These are phyloP conservation scores for Drosophila maculinotata DNA, from an alignment of 2,888 invertebrate species.

Conservation along the genomic window DNA sequence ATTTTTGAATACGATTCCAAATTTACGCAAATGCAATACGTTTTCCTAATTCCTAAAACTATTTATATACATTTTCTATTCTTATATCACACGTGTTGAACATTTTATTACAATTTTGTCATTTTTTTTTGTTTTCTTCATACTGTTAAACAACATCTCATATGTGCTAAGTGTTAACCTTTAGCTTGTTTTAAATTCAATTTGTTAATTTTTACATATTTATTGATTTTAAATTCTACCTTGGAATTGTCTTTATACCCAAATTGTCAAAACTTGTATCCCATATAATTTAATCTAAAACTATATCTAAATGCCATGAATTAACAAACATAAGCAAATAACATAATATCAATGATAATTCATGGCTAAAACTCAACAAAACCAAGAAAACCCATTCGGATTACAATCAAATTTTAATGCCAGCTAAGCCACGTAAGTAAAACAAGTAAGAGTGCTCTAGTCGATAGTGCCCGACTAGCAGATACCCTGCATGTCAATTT, in stretches of 20 bases:
- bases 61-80: slow-evolving; percentile 15
- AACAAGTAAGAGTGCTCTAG: no score
- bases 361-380: slow-evolving; percentile 22
- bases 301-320: slow-evolving; percentile 6
- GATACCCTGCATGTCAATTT: no score
- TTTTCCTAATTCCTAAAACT: slow-evolving; percentile 19
- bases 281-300: slow-evolving; percentile 2
- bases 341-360: slow-evolving; percentile 25
- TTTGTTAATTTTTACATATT: slow-evolving; percentile 7
- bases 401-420: slow-evolving; percentile 44
- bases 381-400: slow-evolving; percentile 30
- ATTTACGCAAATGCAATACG: slow-evolving; percentile 47
- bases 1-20: slow-evolving; percentile 21
- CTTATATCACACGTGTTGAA: slow-evolving; percentile 30
- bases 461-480: no score
- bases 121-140: neutral
- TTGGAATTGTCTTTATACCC: slow-evolving; percentile 13
- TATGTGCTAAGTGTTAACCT: slow-evolving; percentile 50
- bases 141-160: slow-evolving; percentile 45
- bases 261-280: slow-evolving; percentile 26
- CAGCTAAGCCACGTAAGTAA: slow-evolving; percentile 50
- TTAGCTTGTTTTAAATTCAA: slow-evolving; percentile 43
- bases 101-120: neutral
- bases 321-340: slow-evolving; percentile 12
- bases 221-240: slow-evolving; percentile 11